Base-by-base conservation (phyloP, 2,113 vertebrate species). In the Melanostigma gelatinosum region DNA sequence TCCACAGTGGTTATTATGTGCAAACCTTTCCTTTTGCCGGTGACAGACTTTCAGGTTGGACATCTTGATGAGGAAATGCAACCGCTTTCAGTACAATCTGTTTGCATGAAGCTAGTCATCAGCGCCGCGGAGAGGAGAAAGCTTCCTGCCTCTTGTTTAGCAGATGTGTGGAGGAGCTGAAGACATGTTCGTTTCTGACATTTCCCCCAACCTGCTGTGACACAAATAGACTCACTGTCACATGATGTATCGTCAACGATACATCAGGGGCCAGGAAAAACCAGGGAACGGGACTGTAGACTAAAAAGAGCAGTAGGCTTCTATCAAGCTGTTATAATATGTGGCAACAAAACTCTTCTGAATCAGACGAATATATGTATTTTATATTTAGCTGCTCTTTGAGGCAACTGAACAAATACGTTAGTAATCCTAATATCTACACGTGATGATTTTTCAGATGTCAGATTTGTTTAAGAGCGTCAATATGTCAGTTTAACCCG, bases 181-280 rank as follows among this genome's bases (percentile, higher is more conserved):
- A 79, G 89, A 89, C 77, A 4, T 73, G 84, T 78, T 91, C 75
- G 1, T 85, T 85, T 82, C 85, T 90, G 90, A 93, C 89, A 85
- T 90, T 87, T 86, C 69, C 83, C 65, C 81, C 86, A 79, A 93
- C 89, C 89, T 89, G 88, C 88, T 90, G 86, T 87, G 92, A 93
- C 90, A 92, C 89, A 92, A 91, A 91, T 91, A 88, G 89, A 91
- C 86, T 88, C 69, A 67, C 86, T 90, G 92, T 93, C 92, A 91
- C 89, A 89, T 89, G 89, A 88, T 70, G 88, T 91, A 82, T 71
- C 82, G 83, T 85, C 89, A 78, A 52, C 73, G 62, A 80, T 77
- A 76, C 85, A 63, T 89, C 80, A 80, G 85, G 72, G 70, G 66
- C 4, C 72, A 12, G 29, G 54, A 46, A 57, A n/a, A 65, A 60